Percentiles rank a stretch among this genome's conserved stretches.
These are phyloP conservation scores for Adelognathus sp. DNA, from an alignment of 2,888 invertebrate genomes.

Conservation along the genomic window DNA sequence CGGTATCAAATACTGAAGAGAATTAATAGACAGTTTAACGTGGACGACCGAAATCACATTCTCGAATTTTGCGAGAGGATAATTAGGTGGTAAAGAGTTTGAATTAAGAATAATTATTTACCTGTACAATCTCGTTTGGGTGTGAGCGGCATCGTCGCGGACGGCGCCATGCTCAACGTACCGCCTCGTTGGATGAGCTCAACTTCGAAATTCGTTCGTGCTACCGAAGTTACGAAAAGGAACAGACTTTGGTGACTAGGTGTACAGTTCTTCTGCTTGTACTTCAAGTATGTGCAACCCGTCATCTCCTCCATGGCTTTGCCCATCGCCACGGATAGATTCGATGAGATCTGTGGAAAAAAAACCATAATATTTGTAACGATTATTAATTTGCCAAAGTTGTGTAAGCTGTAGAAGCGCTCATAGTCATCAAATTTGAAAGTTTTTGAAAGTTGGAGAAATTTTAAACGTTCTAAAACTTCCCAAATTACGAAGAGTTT, in stretches of 20 bases:
- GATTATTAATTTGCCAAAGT: not conserved
- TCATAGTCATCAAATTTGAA: too few relatives aligned
- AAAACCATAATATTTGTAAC: not conserved
- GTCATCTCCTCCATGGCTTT: conserved; percentile 98
- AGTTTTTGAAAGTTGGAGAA: too few relatives aligned
- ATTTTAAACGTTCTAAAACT: not conserved
- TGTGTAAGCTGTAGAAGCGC: too few relatives aligned
- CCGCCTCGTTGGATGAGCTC: conserved; percentile 96
- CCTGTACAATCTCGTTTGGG: conserved; percentile 91
- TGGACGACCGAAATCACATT: too few relatives aligned
- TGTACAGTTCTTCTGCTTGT: conserved; percentile 87
- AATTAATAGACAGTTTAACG: too few relatives aligned
- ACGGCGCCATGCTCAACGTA: conserved; percentile 83
- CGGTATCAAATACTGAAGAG: too few relatives aligned
- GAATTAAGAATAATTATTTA: conserved; percentile 74
- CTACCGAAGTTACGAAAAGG: conserved; percentile 94
- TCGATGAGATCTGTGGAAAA: conserved; percentile 85
- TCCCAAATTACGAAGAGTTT: not conserved
- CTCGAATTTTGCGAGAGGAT: too few relatives aligned
- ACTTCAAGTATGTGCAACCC: conserved; percentile 91
- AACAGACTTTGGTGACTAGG: conserved; percentile 89
- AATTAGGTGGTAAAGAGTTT: too few relatives aligned
- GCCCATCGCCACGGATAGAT: conserved; percentile 93
- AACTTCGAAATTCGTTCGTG: conserved; percentile 95
- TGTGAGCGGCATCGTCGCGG: conserved; percentile 83